Percentiles rank a stretch among this genome's conserved stretches.
phyloP scores from a whole-genome alignment of 2,113 vertebrate genomes.

The Galeopterus variegatus region DNA sequence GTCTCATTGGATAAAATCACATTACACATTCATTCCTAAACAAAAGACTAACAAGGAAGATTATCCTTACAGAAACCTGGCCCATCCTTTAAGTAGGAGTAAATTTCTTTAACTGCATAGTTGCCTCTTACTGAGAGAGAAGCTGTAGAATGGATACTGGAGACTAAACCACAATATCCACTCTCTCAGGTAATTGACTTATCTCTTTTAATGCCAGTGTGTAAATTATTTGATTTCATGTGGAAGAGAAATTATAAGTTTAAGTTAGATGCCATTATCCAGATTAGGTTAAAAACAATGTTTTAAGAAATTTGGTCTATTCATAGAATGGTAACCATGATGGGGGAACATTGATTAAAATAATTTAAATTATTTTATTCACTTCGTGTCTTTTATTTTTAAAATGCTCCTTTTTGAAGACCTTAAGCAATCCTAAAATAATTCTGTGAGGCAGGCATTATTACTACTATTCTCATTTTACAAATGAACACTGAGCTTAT shows the following conservation, averaged over 20 bases:
- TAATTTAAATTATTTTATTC: constrained; percentile 14
- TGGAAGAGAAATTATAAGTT: not conserved
- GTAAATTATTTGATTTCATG: not conserved
- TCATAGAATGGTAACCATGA: not conserved
- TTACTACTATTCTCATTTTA: constrained; percentile 15
- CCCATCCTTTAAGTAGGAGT: not conserved
- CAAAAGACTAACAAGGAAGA: not conserved
- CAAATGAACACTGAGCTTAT: not conserved
- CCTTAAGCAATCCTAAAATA: constrained; percentile 7
- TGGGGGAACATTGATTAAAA: constrained; percentile 17
- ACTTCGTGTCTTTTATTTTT: not conserved
- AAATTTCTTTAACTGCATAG: not conserved
- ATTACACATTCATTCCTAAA: not conserved
- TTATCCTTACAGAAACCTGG: not conserved
- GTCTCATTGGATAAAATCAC: not conserved
- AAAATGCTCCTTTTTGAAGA: not conserved
- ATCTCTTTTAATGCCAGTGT: not conserved
- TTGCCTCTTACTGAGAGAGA: not conserved
- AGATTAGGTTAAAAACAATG: not conserved
- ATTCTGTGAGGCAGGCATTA: not conserved
- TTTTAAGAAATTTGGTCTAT: not conserved
- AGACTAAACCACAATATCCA: not conserved
- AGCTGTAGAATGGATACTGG: not conserved
- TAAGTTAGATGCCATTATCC: not conserved
- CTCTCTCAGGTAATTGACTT: not conserved